phyloP scores from a whole-genome alignment of 2,888 invertebrate species.

The Heliconius ethilla region DNA sequence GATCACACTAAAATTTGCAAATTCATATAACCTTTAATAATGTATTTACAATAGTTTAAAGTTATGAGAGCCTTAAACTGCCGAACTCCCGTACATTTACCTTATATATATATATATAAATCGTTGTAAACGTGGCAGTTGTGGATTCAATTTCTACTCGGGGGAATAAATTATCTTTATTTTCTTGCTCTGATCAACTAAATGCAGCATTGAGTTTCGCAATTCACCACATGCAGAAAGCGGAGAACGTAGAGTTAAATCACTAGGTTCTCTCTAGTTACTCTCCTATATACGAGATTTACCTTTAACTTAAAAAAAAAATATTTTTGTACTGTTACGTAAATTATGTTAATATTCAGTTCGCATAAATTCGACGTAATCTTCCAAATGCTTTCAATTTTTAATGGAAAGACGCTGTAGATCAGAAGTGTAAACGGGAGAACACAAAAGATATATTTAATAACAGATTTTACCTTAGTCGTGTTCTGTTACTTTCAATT shows the following conservation, averaged over 20 bases:
- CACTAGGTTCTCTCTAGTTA: not conserved
- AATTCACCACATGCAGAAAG: not conserved
- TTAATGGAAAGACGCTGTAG: slow-evolving; percentile 1
- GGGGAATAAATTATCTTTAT: not conserved
- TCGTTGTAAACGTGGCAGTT: not conserved
- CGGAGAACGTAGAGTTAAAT: not conserved
- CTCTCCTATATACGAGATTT: too few relatives aligned
- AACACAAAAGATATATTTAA: slow-evolving; percentile 10
- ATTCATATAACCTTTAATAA: too few relatives aligned
- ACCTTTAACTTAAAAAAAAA: not conserved
- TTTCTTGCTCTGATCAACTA: not conserved
- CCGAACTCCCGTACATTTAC: too few relatives aligned
- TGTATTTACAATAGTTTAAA: too few relatives aligned
- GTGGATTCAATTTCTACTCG: not conserved
- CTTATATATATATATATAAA: not conserved
- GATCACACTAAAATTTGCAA: too few relatives aligned
- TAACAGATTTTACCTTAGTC: not conserved
- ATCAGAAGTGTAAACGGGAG: slow-evolving; percentile 1
- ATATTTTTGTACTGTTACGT: not conserved
- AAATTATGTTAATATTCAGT: not conserved
- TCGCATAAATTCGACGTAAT: slow-evolving; percentile 2
- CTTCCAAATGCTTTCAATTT: not conserved
- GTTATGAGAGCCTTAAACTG: too few relatives aligned
- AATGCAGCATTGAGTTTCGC: not conserved
- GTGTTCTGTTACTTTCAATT: slow-evolving; percentile 11